Evolutionary conservation across 2,113 vertebrate species (phyloP).

Genomic region (Elanoides forficatus): DNA sequence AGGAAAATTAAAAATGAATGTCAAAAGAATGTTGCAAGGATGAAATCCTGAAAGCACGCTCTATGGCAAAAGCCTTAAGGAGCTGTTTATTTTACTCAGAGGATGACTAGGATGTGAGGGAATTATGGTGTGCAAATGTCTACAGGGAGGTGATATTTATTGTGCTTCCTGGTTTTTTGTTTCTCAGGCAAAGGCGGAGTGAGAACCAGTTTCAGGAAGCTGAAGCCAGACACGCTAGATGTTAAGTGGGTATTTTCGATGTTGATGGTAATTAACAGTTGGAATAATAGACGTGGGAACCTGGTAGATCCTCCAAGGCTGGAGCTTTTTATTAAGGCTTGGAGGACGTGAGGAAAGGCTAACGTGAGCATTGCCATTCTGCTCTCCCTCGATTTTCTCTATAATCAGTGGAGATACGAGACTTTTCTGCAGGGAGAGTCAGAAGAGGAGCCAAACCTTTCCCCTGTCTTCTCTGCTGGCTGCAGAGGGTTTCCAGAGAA

Average conservation of each 20-base stretch:
- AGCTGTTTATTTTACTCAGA: background rate
- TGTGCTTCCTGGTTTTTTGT: background rate
- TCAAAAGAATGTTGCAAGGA: background rate
- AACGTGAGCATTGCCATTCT: fast-evolving
- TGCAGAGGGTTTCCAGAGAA: background rate
- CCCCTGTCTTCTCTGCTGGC: background rate
- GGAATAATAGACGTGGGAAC: background rate
- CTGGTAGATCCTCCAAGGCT: background rate
- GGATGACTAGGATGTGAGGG: background rate
- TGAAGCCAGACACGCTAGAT: background rate
- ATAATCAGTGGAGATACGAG: background rate
- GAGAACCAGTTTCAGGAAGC: background rate
- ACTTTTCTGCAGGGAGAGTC: background rate
- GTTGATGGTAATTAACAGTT: constrained; percentile 15
- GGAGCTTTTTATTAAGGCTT: constrained; percentile 29
- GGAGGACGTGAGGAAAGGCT: background rate
- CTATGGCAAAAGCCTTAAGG: background rate
- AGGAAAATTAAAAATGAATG: background rate
- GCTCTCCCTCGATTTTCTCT: background rate
- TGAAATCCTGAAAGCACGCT: background rate
- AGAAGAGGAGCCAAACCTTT: background rate
- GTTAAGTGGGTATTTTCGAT: background rate
- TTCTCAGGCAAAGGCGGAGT: background rate
- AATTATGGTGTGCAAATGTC: background rate
- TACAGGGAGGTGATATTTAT: background rate